Conservation (phyloP, 2,113 vertebrate species). For the Dipodomys spectabilis region DNA sequence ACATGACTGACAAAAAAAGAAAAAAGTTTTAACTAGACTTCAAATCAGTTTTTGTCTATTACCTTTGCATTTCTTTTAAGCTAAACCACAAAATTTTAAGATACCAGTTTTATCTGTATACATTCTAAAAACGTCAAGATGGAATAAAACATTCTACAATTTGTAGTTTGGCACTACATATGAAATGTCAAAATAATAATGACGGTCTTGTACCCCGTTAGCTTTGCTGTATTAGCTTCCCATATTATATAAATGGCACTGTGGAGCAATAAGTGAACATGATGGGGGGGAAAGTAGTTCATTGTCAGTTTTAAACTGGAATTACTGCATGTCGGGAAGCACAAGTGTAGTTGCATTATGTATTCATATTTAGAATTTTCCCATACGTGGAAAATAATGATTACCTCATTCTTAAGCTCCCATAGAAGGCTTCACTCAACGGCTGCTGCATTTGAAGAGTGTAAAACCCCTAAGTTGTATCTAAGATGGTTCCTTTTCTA, state of each 20-base stretch:
- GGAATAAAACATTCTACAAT: background rate
- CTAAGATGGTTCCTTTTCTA: background rate
- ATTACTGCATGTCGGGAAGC: no score
- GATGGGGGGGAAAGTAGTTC: no score
- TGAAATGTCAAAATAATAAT: background rate
- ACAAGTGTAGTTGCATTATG: no score
- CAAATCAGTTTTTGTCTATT: conserved; percentile 25
- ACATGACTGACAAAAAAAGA: no score
- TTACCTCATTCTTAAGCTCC: no score
- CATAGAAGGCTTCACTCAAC: background rate
- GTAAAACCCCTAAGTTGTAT: conserved; percentile 8
- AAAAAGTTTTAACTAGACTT: conserved; percentile 54
- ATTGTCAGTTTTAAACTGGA: no score
- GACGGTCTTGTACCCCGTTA: background rate
- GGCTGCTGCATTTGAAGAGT: background rate
- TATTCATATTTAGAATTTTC: no score
- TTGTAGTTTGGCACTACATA: conserved; percentile 11
- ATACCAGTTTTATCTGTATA: background rate
- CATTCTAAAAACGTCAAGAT: background rate
- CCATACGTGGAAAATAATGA: no score
- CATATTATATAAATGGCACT: no score
- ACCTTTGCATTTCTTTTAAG: conserved; percentile 24
- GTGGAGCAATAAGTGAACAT: no score
- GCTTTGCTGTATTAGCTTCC: background rate
- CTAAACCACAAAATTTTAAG: conserved; percentile 47